Evolutionary conservation across 2,888 invertebrate genomes (phyloP).

Genomic region (Epinotia nisella): DNA sequence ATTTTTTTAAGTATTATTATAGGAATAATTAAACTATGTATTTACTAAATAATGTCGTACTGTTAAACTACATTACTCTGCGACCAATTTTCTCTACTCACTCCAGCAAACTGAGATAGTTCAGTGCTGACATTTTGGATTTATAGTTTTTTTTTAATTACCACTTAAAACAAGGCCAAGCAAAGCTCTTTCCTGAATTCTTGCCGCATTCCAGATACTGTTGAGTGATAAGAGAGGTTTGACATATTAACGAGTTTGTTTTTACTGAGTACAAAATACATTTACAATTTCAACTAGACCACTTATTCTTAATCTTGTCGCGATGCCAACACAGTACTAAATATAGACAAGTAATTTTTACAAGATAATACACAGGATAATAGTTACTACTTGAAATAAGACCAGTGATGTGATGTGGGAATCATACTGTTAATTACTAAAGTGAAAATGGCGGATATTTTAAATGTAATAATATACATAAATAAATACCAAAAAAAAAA

Average conservation of each 20-base stretch:
- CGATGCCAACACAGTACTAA: not conserved
- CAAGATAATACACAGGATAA: not conserved
- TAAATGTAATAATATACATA: too few species aligned
- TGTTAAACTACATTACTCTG: not conserved
- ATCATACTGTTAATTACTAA: too few species aligned
- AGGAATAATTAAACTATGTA: too few species aligned
- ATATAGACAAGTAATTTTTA: not conserved
- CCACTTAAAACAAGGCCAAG: constrained; percentile 28
- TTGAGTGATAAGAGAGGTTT: constrained; percentile 16
- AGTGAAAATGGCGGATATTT: too few species aligned
- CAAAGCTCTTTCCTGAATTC: constrained; percentile 31
- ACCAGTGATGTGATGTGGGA: too few species aligned
- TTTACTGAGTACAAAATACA: not conserved
- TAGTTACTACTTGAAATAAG: too few species aligned
- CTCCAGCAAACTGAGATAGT: constrained; percentile 37
- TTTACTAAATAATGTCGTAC: not conserved
- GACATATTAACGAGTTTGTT: constrained; percentile 24
- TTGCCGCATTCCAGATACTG: constrained; percentile 30
- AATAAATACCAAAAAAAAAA: too few species aligned
- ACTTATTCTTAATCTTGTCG: not conserved
- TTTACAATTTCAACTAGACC: not conserved
- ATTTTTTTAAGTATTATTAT: too few species aligned
- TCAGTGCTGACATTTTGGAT: constrained; percentile 40
- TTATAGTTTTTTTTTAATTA: constrained; percentile 42
- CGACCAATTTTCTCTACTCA: constrained; percentile 10